phyloP scores from a whole-genome alignment of 2,797 vertebrate species.

The Poliocrania exsul region DNA sequence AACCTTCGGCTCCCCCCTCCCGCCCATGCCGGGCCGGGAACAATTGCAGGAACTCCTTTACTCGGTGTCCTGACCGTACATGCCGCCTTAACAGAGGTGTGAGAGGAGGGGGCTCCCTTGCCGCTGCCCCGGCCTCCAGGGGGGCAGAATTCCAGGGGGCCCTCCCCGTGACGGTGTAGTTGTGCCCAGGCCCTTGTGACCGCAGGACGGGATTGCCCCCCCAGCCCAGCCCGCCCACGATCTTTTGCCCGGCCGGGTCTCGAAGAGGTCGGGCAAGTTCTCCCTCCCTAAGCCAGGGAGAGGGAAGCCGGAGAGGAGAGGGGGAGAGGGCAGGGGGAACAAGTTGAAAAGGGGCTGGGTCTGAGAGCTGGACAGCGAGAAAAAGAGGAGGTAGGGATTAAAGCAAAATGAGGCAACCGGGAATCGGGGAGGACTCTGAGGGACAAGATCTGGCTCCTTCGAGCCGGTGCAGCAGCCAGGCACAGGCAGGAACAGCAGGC shows the following conservation, averaged over 20 bases:
- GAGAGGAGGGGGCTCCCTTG: not conserved
- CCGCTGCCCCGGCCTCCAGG: not conserved
- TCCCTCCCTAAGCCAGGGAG: not conserved
- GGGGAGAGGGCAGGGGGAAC: not conserved
- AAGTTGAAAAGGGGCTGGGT: not conserved
- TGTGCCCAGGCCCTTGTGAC: not conserved
- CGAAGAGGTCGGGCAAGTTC: not conserved
- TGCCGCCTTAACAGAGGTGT: not conserved
- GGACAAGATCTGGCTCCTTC: not conserved
- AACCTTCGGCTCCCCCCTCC: not conserved
- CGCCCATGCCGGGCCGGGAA: not conserved
- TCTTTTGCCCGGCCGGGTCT: not conserved
- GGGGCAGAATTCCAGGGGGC: not conserved
- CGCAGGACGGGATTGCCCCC: not conserved
- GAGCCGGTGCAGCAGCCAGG: not conserved
- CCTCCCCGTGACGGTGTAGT: not conserved
- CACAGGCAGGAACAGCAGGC: not conserved
- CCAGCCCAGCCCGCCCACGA: fast-evolving
- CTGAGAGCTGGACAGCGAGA: not conserved
- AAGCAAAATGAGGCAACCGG: not conserved
- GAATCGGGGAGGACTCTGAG: not conserved
- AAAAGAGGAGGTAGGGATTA: not conserved
- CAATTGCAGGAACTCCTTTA: slow-evolving; percentile 21
- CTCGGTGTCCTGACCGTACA: not conserved
- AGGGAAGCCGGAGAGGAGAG: not conserved